Conservation (phyloP, 2,888 invertebrate genomes). For the Drosophila aldrichi region DNA sequence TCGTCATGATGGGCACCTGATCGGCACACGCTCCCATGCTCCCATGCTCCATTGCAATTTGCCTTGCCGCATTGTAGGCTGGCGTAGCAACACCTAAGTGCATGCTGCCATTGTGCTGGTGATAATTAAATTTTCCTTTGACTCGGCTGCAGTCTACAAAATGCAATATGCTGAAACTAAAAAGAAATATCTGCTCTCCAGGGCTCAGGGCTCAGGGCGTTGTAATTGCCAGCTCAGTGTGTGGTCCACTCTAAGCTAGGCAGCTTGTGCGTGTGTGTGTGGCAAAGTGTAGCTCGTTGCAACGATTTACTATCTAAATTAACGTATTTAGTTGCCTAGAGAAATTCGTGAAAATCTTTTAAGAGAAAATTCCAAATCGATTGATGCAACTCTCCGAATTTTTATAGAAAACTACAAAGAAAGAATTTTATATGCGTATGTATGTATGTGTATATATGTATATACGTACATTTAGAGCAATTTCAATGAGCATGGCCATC, state of each 20-base stretch:
- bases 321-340: slow-evolving; percentile 2
- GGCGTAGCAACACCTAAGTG: slow-evolving; percentile 18
- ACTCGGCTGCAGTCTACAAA: slow-evolving; percentile 22
- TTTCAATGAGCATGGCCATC: background rate
- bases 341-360: background rate
- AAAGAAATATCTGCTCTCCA: slow-evolving; percentile 7
- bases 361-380: background rate
- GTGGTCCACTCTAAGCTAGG: slow-evolving; percentile 3
- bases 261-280: background rate
- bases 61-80: slow-evolving; percentile 20
- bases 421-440: no score
- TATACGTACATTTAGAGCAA: background rate
- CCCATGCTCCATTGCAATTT: slow-evolving; percentile 37
- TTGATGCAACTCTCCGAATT: background rate
- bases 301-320: background rate
- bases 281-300: slow-evolving; percentile 8
- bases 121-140: slow-evolving; percentile 60
- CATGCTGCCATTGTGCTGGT: slow-evolving; percentile 26
- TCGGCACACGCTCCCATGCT: background rate
- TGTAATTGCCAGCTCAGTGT: slow-evolving; percentile 11
- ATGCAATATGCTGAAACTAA: slow-evolving; percentile 47
- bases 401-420: background rate
- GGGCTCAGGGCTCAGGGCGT: no score
- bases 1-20: slow-evolving; percentile 14
- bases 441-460: no score